phyloP scores from a whole-genome alignment of 2,113 vertebrate genomes.

The Saccopteryx bilineata region DNA sequence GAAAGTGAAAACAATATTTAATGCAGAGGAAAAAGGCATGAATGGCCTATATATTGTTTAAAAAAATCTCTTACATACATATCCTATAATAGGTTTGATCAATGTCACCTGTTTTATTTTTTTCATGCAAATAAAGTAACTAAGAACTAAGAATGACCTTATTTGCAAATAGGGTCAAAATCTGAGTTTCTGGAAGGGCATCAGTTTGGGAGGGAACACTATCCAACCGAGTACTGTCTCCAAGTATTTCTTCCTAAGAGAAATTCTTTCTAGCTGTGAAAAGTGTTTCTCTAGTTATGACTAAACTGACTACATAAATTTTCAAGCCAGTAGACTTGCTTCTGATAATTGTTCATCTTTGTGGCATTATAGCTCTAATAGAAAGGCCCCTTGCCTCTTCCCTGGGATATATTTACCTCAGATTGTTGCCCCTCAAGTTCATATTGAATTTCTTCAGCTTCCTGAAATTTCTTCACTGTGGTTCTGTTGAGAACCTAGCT shows the following conservation, averaged over 20 bases:
- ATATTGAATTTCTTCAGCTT: neutral
- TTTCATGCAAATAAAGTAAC: neutral
- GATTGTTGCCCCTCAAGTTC: neutral
- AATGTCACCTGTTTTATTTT: neutral
- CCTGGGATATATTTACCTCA: neutral
- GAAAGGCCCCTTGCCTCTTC: neutral
- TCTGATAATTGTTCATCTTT: neutral
- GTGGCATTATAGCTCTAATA: neutral
- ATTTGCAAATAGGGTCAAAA: neutral
- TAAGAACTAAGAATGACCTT: neutral
- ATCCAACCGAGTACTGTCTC: neutral
- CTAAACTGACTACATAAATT: neutral
- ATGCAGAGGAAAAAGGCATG: neutral
- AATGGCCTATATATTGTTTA: neutral
- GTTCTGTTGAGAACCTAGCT: neutral
- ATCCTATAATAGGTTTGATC: neutral
- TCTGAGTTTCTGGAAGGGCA: neutral
- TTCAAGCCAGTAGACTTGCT: neutral
- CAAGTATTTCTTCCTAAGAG: neutral
- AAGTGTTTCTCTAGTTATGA: neutral
- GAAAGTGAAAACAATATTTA: neutral
- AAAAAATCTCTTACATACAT: neutral
- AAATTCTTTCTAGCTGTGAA: neutral
- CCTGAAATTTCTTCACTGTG: neutral
- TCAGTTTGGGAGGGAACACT: neutral